Evolutionary conservation across 2,113 vertebrate genomes (phyloP).

Genomic region (Rhinogobius similis): DNA sequence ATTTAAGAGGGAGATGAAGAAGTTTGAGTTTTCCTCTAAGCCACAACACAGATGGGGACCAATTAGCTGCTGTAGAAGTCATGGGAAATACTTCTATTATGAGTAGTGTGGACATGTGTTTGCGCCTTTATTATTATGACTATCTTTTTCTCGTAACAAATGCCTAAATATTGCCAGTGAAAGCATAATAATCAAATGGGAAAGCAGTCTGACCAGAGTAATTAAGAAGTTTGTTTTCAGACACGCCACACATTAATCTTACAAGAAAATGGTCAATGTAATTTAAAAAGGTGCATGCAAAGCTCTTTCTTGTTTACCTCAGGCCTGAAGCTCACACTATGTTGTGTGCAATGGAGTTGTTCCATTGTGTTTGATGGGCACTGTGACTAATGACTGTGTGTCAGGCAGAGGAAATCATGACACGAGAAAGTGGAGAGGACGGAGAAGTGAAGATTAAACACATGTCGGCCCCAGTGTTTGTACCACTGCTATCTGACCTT

Average conservation of each 20-base stretch:
- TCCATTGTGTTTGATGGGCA: slow-evolving; percentile 45
- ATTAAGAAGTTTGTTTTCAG: slow-evolving; percentile 66
- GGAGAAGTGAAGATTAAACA: slow-evolving; percentile 11
- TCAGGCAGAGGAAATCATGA: background rate
- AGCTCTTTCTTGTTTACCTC: slow-evolving; percentile 55
- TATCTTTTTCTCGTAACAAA: slow-evolving; percentile 32
- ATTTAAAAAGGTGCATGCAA: slow-evolving; percentile 32
- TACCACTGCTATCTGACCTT: slow-evolving; percentile 19
- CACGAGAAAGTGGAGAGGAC: slow-evolving; percentile 18
- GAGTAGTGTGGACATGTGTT: slow-evolving; percentile 10
- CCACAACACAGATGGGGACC: slow-evolving; percentile 60
- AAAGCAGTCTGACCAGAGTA: slow-evolving; percentile 31
- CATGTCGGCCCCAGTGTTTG: slow-evolving; percentile 19
- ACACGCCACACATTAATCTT: slow-evolving; percentile 59
- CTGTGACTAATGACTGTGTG: slow-evolving; percentile 63
- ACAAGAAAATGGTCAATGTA: slow-evolving; percentile 34
- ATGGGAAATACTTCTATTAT: slow-evolving; percentile 35
- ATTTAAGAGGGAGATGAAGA: slow-evolving; percentile 64
- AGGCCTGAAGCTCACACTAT: slow-evolving; percentile 34
- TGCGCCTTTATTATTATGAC: slow-evolving; percentile 26
- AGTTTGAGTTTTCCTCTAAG: slow-evolving; percentile 43
- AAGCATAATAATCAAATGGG: slow-evolving; percentile 62
- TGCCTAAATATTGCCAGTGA: slow-evolving; percentile 27
- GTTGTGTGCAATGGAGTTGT: background rate
- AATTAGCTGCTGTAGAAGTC: slow-evolving; percentile 33